Evolutionary conservation across 1,140 invertebrate genomes (phyloP), one percentile per base, ranked within the genome.

Genomic region (Heliothis subflexa): DNA sequence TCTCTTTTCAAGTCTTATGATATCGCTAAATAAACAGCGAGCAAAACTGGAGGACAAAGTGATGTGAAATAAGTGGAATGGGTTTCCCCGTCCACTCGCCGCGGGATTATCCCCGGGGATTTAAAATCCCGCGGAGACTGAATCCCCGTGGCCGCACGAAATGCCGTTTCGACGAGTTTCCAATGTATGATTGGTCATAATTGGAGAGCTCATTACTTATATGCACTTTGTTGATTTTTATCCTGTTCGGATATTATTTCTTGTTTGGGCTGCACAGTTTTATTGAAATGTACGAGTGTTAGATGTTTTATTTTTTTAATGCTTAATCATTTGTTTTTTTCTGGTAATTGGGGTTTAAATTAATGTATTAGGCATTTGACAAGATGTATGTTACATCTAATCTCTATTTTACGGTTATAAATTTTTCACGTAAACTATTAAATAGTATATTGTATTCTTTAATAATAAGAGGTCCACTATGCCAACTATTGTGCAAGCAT

Each of bases 131-230:
- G 55, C 33, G 16, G 47, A n/a, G 47, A 16, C 25, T 55, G 50
- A 75, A 64, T 75, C 59, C 72, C 73, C 18, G 73, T 47, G 14
- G 52, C 16, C 70, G 45, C 71, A 21, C 11, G 21, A 54, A 73
- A 61, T 59, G 62, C 57, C 5, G 73, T 18, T 47, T 52, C 47
- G 21, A 62, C 59, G 59, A 62, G 54, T 75, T 62, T 40, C 73
- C 57, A 64, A 75, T 75, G 64, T 52, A 21, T 62, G 47, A 59
- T 62, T 75, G 59, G 25, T 64, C 47, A 52, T 75, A 75, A 75
- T 75, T 75, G 73, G 73, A 57, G 55, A 59, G 54, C 47, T 50
- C 73, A 28, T 61, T 33, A 62, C 18, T 73, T 47, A 16, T 25
- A 28, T 72, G 49, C n/a, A 72, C 18, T 28, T 66, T 21, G 62